Evolutionary conservation across 2,113 vertebrate genomes (phyloP), one percentile per base, ranked within the genome.

Genomic region (Pelvicachromis taeniatus): DNA sequence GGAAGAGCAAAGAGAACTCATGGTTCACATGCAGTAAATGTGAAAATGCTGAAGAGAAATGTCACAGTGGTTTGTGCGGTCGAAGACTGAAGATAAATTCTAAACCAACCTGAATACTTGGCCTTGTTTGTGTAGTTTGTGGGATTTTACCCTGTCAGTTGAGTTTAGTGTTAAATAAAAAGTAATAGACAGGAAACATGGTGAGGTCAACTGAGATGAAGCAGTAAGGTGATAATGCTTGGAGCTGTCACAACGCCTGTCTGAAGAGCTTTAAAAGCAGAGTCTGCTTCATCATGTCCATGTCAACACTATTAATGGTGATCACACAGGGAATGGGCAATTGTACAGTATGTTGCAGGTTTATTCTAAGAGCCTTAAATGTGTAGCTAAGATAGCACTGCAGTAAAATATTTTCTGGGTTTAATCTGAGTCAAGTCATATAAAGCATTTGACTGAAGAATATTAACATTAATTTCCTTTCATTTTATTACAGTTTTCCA

Each of bases 21-120:
- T 58, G 42, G 80, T 38, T 79, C 85, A 85, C 70, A 83, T 31
- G 45, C 6, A 75, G 42, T 59, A 77, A 85, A 92, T 82, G 65
- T 81, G 59, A 63, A 63, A 73, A 61, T 79, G 78, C 75, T 77
- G 42, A 50, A 75, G 45, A 6, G 1, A 19, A 48, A 50, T 31
- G 45, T 50, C 35, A 89, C 40, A 23, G 50, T 21, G 65, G 38
- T 78, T 63, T 56, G 48, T 78, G 85, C 79, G 23, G 45, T 88
- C 56, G 84, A 9, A 59, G 13, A 80, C 73, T 77, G n/a, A 52
- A 73, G 21, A 63, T 13, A 73, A 73, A 78, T 56, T 68, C 9
- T 23, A 35, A 35, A 81, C 35, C 21, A 7, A 48, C 29, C 56
- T 21, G 55, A 73, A 42, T 35, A 78, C 75, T 85, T 16, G 29